Conservation (phyloP, 2,888 invertebrate genomes). For the Lordiphosa andalusiaca region DNA sequence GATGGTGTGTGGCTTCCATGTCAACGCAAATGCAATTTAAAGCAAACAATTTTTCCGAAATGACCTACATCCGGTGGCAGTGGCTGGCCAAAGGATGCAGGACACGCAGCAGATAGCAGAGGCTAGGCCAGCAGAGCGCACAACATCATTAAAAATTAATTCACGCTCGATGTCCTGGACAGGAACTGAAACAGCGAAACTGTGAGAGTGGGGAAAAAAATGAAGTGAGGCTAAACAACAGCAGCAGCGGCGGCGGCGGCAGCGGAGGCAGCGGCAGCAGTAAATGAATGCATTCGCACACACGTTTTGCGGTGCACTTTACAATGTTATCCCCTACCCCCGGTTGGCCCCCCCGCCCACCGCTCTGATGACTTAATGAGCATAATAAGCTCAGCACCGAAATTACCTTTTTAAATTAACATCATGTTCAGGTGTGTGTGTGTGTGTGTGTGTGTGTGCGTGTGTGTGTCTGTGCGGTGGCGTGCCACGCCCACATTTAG, state of each 20-base stretch:
- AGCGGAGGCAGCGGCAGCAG: constrained; percentile 18
- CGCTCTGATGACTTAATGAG: constrained; percentile 70
- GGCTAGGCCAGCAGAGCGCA: constrained; percentile 19
- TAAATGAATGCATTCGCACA: constrained; percentile 48
- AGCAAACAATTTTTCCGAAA: constrained; percentile 72
- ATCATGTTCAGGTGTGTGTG: constrained; percentile 48
- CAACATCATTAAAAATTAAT: constrained; percentile 76
- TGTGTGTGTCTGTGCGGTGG: constrained; percentile 19
- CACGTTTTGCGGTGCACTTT: constrained; percentile 60
- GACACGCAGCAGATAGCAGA: constrained; percentile 26
- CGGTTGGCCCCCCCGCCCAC: constrained; percentile 23
- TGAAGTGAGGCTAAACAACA: constrained; percentile 41
- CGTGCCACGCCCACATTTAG: constrained; percentile 19
- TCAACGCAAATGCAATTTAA: constrained; percentile 73
- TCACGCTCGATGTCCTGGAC: constrained; percentile 70
- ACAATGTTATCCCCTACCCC: constrained; percentile 47
- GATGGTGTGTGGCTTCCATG: constrained; percentile 56
- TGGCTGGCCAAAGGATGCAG: constrained; percentile 8
- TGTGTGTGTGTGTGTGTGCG: constrained; percentile 25
- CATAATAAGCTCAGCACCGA: constrained; percentile 71
- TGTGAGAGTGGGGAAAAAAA: constrained; percentile 1
- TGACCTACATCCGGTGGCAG: constrained; percentile 71
- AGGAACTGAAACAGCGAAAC: constrained; percentile 1
- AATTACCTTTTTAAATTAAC: constrained; percentile 75
- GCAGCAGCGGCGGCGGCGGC: constrained; percentile 1